Evolutionary conservation across 2,888 invertebrate species (phyloP).

Genomic region (Masnerella sp.): DNA sequence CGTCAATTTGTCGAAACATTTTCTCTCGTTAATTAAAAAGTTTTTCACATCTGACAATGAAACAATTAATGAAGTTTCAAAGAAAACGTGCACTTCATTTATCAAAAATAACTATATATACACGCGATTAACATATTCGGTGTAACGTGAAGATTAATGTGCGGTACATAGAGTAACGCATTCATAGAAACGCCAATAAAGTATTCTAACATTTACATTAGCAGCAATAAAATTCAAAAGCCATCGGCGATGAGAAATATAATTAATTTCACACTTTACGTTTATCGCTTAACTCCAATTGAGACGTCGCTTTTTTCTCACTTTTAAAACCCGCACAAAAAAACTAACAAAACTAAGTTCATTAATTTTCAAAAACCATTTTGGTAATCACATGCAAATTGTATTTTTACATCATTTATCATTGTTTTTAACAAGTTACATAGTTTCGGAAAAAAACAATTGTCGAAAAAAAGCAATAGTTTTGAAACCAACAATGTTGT

Average conservation of each 20-base stretch:
- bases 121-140: slow-evolving; percentile 41
- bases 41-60: slow-evolving; percentile 5
- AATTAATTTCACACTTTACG: slow-evolving; percentile 26
- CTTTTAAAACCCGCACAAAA: too few species aligned
- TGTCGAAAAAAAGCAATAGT: too few species aligned
- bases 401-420: too few species aligned
- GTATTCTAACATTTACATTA: slow-evolving; percentile 44
- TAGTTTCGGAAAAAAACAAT: too few species aligned
- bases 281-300: slow-evolving; percentile 22
- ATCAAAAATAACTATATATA: slow-evolving; percentile 23
- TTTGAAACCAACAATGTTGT: slow-evolving; percentile 44
- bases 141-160: slow-evolving; percentile 26
- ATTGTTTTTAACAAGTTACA: too few species aligned
- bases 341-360: too few species aligned
- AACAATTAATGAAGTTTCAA: slow-evolving; percentile 14
- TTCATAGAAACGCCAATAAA: slow-evolving; percentile 47
- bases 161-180: slow-evolving; percentile 15
- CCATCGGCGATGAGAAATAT: slow-evolving; percentile 21
- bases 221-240: slow-evolving; percentile 30
- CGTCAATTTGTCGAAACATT: slow-evolving; percentile 1
- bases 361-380: too few species aligned
- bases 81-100: slow-evolving; percentile 15
- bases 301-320: slow-evolving; percentile 22
- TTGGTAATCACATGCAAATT: too few species aligned
- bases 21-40: background rate